Conservation (phyloP, 2,797 vertebrate genomes). For the Hypotaenidia philippensis region DNA sequence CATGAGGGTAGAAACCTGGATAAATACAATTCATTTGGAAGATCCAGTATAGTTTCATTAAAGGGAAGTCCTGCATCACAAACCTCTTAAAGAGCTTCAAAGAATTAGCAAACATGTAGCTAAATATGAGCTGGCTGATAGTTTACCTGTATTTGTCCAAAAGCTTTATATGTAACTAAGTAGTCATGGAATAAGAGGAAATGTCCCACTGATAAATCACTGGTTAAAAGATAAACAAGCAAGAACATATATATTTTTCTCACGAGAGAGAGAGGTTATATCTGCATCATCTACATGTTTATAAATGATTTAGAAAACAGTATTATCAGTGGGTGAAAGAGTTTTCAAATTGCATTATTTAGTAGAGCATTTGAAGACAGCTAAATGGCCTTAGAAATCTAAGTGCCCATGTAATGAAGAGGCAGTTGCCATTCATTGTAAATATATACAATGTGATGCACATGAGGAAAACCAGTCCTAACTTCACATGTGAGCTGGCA, state of each 20-base stretch:
- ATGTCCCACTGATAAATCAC: fast-evolving
- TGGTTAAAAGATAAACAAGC: neutral
- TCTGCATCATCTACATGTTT: neutral
- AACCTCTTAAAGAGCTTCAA: neutral
- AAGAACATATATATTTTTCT: neutral
- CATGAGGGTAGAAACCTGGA: neutral
- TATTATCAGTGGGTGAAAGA: neutral
- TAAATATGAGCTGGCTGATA: neutral
- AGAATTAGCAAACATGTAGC: neutral
- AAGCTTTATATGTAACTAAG: neutral
- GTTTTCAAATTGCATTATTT: neutral
- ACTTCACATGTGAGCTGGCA: neutral
- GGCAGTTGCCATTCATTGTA: neutral
- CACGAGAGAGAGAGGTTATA: neutral
- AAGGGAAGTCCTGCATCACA: neutral
- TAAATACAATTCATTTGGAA: neutral
- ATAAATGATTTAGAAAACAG: neutral
- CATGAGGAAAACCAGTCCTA: neutral
- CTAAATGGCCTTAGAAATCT: neutral
- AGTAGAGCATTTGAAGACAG: neutral
- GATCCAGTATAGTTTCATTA: neutral
- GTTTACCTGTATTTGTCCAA: neutral
- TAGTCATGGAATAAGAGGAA: neutral
- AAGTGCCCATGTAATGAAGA: neutral
- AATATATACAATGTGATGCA: neutral